Evolutionary conservation across 2,797 vertebrate genomes (phyloP).

Genomic region (Tokudaia tokunoshimensis): DNA sequence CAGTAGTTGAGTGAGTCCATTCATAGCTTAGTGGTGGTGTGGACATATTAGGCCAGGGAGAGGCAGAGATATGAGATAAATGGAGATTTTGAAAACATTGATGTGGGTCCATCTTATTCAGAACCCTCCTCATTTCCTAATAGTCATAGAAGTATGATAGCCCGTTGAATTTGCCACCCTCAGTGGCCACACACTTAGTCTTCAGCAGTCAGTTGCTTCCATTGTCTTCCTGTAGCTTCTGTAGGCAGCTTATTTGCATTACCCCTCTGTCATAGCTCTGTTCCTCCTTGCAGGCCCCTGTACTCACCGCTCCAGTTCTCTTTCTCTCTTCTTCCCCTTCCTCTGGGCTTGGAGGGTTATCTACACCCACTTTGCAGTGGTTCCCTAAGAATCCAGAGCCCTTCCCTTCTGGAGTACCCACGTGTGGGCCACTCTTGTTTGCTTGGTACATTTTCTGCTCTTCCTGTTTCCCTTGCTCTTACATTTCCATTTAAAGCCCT

Average conservation of each 20-base stretch:
- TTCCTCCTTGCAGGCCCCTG: not conserved
- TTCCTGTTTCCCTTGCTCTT: slow-evolving; percentile 41
- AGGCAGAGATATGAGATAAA: not conserved
- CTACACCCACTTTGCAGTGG: not conserved
- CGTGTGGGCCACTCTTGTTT: slow-evolving; percentile 16
- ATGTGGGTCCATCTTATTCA: too few relatives aligned
- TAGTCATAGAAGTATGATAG: not conserved
- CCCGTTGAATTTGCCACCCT: not conserved
- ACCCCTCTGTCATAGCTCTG: fast-evolving
- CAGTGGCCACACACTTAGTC: not conserved
- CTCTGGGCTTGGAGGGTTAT: not conserved
- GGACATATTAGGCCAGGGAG: not conserved
- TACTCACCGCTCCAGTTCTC: not conserved
- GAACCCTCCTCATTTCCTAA: not conserved
- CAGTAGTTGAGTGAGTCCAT: not conserved
- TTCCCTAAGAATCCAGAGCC: not conserved
- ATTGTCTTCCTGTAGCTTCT: not conserved
- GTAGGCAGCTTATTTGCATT: fast-evolving
- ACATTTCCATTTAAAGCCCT: slow-evolving; percentile 76
- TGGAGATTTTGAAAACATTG: not conserved
- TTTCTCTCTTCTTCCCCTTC: fast-evolving
- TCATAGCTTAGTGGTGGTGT: not conserved
- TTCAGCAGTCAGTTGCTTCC: not conserved
- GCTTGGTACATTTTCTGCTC: not conserved
- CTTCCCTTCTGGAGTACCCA: not conserved